Evolutionary conservation across 2,113 vertebrate species (phyloP), one percentile per base, ranked within the genome.

Genomic region (Aviceda subcristata): DNA sequence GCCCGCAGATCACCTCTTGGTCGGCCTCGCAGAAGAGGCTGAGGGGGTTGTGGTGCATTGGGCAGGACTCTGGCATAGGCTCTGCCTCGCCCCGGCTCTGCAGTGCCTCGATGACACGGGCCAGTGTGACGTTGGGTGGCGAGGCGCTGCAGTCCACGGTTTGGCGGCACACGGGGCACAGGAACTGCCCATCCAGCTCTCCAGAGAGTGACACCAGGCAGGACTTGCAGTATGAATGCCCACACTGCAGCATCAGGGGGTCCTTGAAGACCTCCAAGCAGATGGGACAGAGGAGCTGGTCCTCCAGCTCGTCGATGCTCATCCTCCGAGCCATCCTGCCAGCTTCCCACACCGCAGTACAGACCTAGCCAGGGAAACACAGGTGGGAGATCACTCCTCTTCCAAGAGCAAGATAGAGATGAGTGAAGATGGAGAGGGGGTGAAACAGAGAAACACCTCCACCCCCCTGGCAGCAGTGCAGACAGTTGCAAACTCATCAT

Each of bases 1-100:
- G 97, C 27, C 99, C 98, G 0, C 99, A 99, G 94, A 99, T 99
- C 73, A 99, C 97, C 36, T 98, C 96, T 60, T 92, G 98, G 90
- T 99, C 99, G 1, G 98, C 97, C 97, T 99, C 99, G 0, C 99
- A 99, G 97, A 99, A 99, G 76, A 99, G 98, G 89, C 98, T 99
- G 89, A 99, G 98, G 0, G 99, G 98, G 93, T 99, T 98, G 78
- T 97, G 97, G 92, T 99, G 98, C 8, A 57, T 88, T 3, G 88
- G 59, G 75, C 98, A 99, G 41, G 94, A 93, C 50, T 98, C 98
- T 0, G 84, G 69, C 10, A 64, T 81, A 34, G 97, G 75, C 30
- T 98, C 96, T 1, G 96, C 86, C 43, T 97, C 80, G 3, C 90
- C 96, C 1, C 96, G 64, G 48, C 97, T 96, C 80, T 59, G 90